A percentile compares a stretch with the other conserved stretches of the same genome.
Conservation (phyloP, 2,113 vertebrate species). For the Arizona elegans region DNA sequence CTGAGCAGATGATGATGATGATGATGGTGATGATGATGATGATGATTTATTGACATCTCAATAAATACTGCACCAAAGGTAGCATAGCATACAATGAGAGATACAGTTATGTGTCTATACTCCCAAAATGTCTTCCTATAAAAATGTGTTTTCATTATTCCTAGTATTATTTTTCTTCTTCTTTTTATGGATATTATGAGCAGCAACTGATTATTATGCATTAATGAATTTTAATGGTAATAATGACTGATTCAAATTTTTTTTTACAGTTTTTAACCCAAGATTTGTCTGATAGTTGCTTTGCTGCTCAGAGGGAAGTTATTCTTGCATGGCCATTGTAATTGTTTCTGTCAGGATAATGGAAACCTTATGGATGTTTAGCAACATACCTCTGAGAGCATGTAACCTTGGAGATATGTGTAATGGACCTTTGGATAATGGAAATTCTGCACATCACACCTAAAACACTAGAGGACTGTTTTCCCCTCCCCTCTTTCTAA, state of each 20-base stretch:
- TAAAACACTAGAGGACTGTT: slow-evolving; percentile 36
- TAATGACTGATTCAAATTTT: slow-evolving; percentile 55
- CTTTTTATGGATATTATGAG: background rate
- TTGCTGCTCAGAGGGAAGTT: slow-evolving; percentile 59
- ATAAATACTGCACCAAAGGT: background rate
- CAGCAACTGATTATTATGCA: background rate
- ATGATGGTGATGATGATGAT: background rate
- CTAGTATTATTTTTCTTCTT: background rate
- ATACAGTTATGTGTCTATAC: background rate
- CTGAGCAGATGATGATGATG: background rate
- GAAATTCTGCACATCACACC: slow-evolving; percentile 63
- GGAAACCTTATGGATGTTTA: slow-evolving; percentile 66
- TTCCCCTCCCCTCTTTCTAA: slow-evolving; percentile 13
- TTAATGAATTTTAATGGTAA: slow-evolving; percentile 32
- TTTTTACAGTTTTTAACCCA: slow-evolving; percentile 49
- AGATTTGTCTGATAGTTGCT: slow-evolving; percentile 49
- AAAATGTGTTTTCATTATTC: background rate
- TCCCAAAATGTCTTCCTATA: background rate
- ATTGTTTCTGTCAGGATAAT: slow-evolving; percentile 77
- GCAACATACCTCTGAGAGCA: slow-evolving; percentile 65
- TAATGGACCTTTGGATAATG: slow-evolving; percentile 66
- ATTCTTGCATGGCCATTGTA: slow-evolving; percentile 71
- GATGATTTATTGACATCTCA: background rate
- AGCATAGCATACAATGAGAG: background rate
- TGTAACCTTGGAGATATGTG: slow-evolving; percentile 69